A percentile compares a stretch with the other conserved stretches of the same genome.
Evolutionary conservation across 2,888 invertebrate species (phyloP).

Genomic region (Brachylomia viminalis): DNA sequence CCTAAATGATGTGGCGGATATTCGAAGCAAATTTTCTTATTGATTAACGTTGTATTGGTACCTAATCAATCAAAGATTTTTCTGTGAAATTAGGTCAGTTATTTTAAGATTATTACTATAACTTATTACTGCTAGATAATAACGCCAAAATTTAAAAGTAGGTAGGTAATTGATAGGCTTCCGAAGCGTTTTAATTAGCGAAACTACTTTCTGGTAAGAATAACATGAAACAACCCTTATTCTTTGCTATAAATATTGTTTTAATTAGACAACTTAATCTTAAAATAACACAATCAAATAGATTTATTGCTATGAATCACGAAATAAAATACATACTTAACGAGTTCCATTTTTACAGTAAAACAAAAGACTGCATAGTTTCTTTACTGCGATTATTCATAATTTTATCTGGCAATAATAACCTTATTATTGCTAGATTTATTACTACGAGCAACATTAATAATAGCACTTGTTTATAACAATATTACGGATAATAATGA

Average conservation of each 20-base stretch:
- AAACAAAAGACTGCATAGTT: slow-evolving; percentile 4
- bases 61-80: not conserved
- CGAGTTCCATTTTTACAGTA: slow-evolving; percentile 13
- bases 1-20: slow-evolving; percentile 37
- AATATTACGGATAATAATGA: slow-evolving; percentile 52
- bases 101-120: not conserved
- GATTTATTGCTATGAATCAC: slow-evolving; percentile 42
- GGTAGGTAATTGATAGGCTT: not conserved
- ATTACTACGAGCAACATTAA: slow-evolving; percentile 26
- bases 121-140: not conserved
- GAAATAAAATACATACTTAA: not conserved
- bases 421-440: slow-evolving; percentile 21
- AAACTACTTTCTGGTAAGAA: not conserved
- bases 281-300: slow-evolving; percentile 18
- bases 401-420: slow-evolving; percentile 21
- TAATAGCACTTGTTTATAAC: slow-evolving; percentile 41
- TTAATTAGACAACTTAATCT: slow-evolving; percentile 17
- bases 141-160: not conserved
- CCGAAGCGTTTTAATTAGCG: not conserved
- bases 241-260: slow-evolving; percentile 19
- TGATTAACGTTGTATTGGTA: not conserved
- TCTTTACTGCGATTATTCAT: slow-evolving; percentile 19
- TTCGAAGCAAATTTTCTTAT: not conserved
- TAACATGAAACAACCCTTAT: not conserved
- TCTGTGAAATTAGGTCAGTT: not conserved